Percentiles rank a stretch among this genome's conserved stretches.
These are phyloP conservation scores for Brachionus plicatilis DNA, from an alignment of 1,140 invertebrate species.

Conservation along the genomic window DNA sequence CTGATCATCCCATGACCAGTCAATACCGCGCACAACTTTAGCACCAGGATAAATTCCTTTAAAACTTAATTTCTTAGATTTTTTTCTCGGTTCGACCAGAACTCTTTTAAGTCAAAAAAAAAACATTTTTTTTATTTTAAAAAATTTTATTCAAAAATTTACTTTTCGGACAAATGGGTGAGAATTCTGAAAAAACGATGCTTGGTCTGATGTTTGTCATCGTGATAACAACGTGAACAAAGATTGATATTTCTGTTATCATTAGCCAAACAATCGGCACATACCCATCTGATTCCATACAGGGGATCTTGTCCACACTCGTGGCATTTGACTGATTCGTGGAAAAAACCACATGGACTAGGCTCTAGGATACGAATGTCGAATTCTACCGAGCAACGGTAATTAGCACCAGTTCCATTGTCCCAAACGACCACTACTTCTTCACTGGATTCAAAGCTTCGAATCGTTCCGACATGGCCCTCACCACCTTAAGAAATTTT, in stretches of 20 bases:
- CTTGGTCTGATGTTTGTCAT: constrained; percentile 86
- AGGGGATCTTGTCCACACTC: constrained; percentile 91
- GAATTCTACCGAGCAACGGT: constrained; percentile 87
- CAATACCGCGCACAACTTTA: constrained; percentile 67
- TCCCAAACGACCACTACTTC: constrained; percentile 98
- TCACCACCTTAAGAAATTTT: constrained; percentile 62
- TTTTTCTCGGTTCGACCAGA: constrained; percentile 78
- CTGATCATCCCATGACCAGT: constrained; percentile 89
- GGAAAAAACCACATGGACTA: constrained; percentile 87
- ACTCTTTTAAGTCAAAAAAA: constrained; percentile 57
- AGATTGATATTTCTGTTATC: constrained; percentile 74
- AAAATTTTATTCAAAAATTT: constrained; percentile 32
- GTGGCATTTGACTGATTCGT: constrained; percentile 95
- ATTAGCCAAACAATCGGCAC: constrained; percentile 73
- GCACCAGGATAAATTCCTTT: constrained; percentile 89
- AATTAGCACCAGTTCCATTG: constrained; percentile 96
- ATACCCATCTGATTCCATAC: constrained; percentile 94
- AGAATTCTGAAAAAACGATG: constrained; percentile 89
- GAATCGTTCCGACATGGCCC: constrained; percentile 89
- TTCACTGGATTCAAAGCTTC: constrained; percentile 94
- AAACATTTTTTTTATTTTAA: background rate
- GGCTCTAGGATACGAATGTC: constrained; percentile 87
- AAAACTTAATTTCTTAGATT: constrained; percentile 85
- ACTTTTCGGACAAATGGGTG: constrained; percentile 74
- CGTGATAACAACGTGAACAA: constrained; percentile 93